These are phyloP conservation scores for Tribolium freemani DNA, from an alignment of 2,888 invertebrate genomes.

Conservation along the genomic window DNA sequence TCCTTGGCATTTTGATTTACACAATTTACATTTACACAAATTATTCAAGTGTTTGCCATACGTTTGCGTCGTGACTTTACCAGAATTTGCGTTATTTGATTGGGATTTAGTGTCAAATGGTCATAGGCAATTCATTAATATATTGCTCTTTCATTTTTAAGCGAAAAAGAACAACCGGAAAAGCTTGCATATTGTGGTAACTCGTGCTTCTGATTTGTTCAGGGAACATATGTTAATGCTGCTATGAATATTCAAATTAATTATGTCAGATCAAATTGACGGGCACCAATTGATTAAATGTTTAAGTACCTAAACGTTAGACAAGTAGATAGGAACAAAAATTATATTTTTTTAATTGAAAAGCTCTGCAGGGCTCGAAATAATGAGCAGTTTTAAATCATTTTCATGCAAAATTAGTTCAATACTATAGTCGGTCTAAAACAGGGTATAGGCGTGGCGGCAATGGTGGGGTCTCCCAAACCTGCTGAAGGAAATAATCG, in stretches of 20 bases:
- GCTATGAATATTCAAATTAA: constrained; percentile 16
- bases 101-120: not conserved
- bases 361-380: not conserved
- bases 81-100: not conserved
- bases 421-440: not conserved
- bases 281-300: not conserved
- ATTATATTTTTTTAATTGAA: not conserved
- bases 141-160: not conserved
- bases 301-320: not conserved
- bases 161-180: not conserved
- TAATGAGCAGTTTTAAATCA: not conserved
- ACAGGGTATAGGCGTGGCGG: not conserved
- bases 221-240: constrained; percentile 6
- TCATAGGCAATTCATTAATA: not conserved
- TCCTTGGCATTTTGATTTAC: not conserved
- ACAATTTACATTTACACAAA: constrained; percentile 26
- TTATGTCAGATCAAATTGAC: constrained; percentile 13
- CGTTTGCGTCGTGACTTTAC: not conserved
- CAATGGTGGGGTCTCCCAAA: not conserved
- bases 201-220: not conserved
- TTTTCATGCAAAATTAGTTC: not conserved
- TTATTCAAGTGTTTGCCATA: not conserved
- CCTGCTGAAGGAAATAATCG: not conserved
- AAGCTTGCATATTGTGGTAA: not conserved
- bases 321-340: not conserved